These are phyloP conservation scores for Drosophila histrio DNA, from an alignment of 2,888 invertebrate species.

Conservation along the genomic window DNA sequence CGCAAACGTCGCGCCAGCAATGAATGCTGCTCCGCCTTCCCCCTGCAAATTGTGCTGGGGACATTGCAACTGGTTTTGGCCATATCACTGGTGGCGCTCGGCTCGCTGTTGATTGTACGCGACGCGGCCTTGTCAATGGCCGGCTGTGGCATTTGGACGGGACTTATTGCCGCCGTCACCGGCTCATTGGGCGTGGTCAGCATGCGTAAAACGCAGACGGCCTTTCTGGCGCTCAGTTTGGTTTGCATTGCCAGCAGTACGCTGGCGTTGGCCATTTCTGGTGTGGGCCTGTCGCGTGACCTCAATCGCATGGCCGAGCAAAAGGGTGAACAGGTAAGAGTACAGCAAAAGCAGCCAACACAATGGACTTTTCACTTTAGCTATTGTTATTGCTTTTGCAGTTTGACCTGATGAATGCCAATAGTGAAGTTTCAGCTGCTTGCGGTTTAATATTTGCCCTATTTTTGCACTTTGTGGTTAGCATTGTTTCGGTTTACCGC, in stretches of 20 bases:
- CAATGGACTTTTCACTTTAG: slow-evolving; percentile 16
- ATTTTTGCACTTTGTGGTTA: slow-evolving; percentile 82
- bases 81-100: slow-evolving; percentile 82
- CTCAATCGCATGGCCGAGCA: slow-evolving; percentile 80
- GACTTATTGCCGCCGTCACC: slow-evolving; percentile 82
- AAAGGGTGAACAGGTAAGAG: slow-evolving; percentile 64
- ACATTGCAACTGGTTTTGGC: slow-evolving; percentile 82
- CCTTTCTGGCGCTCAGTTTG: slow-evolving; percentile 83
- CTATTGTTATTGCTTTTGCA: slow-evolving; percentile 47
- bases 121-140: slow-evolving; percentile 82
- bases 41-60: slow-evolving; percentile 82
- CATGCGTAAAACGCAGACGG: slow-evolving; percentile 83
- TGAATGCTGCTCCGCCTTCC: slow-evolving; percentile 79
- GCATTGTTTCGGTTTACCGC: slow-evolving; percentile 83
- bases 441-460: slow-evolving; percentile 82
- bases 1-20: slow-evolving; percentile 60
- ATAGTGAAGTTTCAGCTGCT: slow-evolving; percentile 82
- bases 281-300: slow-evolving; percentile 83
- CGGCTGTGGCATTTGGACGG: slow-evolving; percentile 84
- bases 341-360: not conserved
- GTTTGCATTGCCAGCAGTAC: slow-evolving; percentile 84
- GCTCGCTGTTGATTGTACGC: slow-evolving; percentile 82
- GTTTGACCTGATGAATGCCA: slow-evolving; percentile 78
- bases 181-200: slow-evolving; percentile 84
- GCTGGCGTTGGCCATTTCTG: slow-evolving; percentile 83